These are phyloP conservation scores for Todiramphus chloris DNA, from an alignment of 2,113 vertebrate genomes.

Conservation along the genomic window DNA sequence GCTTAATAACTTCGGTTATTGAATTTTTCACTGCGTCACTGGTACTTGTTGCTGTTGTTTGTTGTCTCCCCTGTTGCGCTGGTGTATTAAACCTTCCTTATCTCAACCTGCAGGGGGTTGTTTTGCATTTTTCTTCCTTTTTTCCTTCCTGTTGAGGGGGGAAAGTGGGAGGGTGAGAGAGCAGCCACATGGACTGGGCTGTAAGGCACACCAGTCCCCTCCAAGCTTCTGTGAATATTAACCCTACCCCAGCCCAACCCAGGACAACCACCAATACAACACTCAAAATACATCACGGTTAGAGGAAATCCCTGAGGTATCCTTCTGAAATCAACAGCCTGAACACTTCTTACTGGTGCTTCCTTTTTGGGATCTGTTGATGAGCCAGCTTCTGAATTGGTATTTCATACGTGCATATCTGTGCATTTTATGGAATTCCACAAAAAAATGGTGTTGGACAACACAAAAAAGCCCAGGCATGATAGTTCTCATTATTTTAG, in stretches of 20 bases:
- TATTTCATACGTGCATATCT: background rate
- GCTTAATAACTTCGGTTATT: too few species aligned
- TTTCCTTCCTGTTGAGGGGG: too few species aligned
- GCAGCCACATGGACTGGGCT: too few species aligned
- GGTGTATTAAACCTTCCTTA: too few species aligned
- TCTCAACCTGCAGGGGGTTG: too few species aligned
- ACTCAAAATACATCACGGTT: background rate
- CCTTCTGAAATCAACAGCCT: background rate
- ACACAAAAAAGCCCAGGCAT: background rate
- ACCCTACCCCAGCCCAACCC: background rate
- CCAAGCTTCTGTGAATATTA: too few species aligned
- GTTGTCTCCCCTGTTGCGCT: too few species aligned
- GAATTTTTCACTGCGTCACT: too few species aligned
- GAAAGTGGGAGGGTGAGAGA: too few species aligned
- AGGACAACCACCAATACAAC: background rate
- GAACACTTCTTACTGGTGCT: background rate
- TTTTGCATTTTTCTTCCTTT: too few species aligned
- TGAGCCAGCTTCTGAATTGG: background rate
- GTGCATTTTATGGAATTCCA: background rate
- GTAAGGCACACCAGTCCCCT: too few species aligned
- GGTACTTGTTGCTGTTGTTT: too few species aligned
- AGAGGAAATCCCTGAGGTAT: background rate
- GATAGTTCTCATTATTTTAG: background rate
- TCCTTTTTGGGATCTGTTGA: background rate
- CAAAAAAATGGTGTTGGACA: background rate